Base-by-base conservation (phyloP, 2,888 invertebrate genomes). In the Lasioglossum zephyrum region DNA sequence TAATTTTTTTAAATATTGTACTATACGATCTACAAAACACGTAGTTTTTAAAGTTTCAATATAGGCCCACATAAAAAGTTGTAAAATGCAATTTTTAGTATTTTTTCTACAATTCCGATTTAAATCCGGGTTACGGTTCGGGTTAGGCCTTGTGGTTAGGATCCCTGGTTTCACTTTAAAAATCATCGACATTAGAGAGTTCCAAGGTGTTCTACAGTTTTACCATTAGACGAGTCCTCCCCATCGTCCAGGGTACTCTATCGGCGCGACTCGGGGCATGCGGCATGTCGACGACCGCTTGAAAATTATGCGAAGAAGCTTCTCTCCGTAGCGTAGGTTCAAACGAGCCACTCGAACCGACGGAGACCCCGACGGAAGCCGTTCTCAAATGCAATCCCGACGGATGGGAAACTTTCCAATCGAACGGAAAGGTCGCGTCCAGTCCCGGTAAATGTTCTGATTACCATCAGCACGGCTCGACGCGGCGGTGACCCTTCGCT, bases 271-370 rank as follows among this genome's bases (percentile, higher is more conserved):
- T 57, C n/a, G 53, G n/a, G 53, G n/a, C 53, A 57, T n/a, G 66
- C 36, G n/a, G 9, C 22, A 39, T 22, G 41, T 53, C 73, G 73
- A 44, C 66, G 63, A 69, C n/a, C 72, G 75, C 11, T 2, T 79
- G 73, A 60, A 81, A 85, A 86, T 86, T 86, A 81, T 81, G 80
- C 86, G 86, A 79, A 66, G 81, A 66, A 86, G 82, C 76, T 76
- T 82, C 53, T 44, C 22, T n/a, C 44, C 26, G 57, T 41, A 36
- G 79, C 26, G 57, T 36, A 36, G 79, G 31, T 44, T 77, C 76
- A 36, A 63, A 60, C 41, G 69, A 70, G 41, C 69, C 39, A 41
- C 41, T 70, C 39, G 11, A 22, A 22, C 36, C 39, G 36, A 39
- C 13, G 79, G 8, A 49, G 73, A 74, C 69, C 44, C 47, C 41